phyloP scores from a whole-genome alignment of 2,888 invertebrate genomes.

The Anaspis maculata region DNA sequence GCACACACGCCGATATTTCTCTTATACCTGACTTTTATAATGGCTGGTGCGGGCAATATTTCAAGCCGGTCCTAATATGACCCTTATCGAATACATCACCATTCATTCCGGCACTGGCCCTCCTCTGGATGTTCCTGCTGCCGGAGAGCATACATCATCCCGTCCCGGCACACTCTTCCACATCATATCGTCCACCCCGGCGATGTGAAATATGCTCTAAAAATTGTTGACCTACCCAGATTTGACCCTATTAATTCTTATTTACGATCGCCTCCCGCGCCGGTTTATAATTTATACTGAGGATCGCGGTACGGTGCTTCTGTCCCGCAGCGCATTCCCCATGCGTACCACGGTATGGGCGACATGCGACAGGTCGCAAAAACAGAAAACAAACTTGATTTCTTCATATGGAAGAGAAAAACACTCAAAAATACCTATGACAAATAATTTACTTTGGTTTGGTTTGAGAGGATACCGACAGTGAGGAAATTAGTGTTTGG shows the following conservation, averaged over 20 bases:
- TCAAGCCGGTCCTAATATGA: conserved; percentile 20
- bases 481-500: no score
- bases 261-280: conserved; percentile 19
- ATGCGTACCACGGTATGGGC: no score
- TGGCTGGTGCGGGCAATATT: conserved; percentile 18
- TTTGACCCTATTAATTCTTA: conserved; percentile 29
- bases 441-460: no score
- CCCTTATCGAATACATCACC: conserved; percentile 24
- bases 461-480: no score
- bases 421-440: no score
- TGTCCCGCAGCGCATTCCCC: no score
- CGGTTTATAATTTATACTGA: neutral
- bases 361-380: no score
- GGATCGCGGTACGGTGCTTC: neutral
- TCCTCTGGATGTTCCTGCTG: no score
- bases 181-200: conserved; percentile 17
- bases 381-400: no score
- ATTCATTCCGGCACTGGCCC: conserved; percentile 14
- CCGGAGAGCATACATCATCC: neutral
- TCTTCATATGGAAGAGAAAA: no score
- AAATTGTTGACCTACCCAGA: conserved; percentile 28
- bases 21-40: conserved; percentile 20
- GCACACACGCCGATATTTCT: conserved; percentile 12
- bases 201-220: conserved; percentile 22
- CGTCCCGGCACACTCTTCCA: conserved; percentile 11